phyloP scores from a whole-genome alignment of 1,140 invertebrate species.

The Chrysopa pallens region DNA sequence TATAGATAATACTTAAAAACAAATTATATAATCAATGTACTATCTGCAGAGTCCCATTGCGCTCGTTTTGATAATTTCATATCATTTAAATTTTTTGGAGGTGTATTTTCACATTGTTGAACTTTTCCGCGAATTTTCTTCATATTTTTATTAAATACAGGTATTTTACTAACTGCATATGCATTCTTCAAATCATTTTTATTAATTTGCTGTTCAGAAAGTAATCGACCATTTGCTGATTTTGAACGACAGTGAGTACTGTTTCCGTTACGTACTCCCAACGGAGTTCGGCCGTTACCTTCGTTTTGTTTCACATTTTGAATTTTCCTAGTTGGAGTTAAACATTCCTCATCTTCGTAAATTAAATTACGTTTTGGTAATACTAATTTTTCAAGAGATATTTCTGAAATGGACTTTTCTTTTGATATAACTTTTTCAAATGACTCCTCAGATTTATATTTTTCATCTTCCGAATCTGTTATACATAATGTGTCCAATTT shows the following conservation, averaged over 20 bases:
- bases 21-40: slow-evolving; percentile 15
- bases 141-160: slow-evolving; percentile 15
- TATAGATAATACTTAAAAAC: slow-evolving; percentile 3
- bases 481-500: too few relatives aligned
- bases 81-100: slow-evolving; percentile 10
- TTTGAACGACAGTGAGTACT: neutral
- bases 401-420: neutral
- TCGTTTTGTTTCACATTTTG: neutral
- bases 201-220: slow-evolving; percentile 8
- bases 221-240: slow-evolving; percentile 5
- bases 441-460: neutral
- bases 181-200: slow-evolving; percentile 2
- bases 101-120: slow-evolving; percentile 18
- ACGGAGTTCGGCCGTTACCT: slow-evolving; percentile 10
- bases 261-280: slow-evolving; percentile 10
- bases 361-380: neutral
- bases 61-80: slow-evolving; percentile 5
- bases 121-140: slow-evolving; percentile 6
- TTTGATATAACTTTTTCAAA: neutral
- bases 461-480: too few relatives aligned
- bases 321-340: too few relatives aligned
- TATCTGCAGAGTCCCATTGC: slow-evolving; percentile 15
- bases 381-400: neutral
- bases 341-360: neutral
- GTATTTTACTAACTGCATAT: slow-evolving; percentile 13